Base-by-base conservation (phyloP, 2,888 invertebrate species). In the Scaptodrosophila latifasciaeformis region DNA sequence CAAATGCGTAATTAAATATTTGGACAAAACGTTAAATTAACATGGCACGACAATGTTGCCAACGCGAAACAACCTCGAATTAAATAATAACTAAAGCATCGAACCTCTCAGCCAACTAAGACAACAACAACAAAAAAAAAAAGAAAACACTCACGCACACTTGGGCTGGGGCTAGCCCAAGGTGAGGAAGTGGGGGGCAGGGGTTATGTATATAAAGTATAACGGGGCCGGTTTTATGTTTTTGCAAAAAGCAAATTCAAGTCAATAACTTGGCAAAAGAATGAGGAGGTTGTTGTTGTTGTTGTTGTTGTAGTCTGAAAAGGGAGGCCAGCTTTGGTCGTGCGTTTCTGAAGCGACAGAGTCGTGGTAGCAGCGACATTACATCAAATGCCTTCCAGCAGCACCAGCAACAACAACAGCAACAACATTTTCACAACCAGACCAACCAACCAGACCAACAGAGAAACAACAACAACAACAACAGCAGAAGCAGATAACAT, bases 11-110 rank as follows among this genome's bases (percentile, higher is more conserved):
- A 65, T 70, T 70, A 67, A 65, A 61, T 57, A 62, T 63, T 65
- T 65, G 56, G 67, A 67, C 65, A 65, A 70, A 70, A 70, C 62
- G 67, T 55, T 62, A 59, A 65, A 64, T 65, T 60, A 62, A 67
- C 63, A 65, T 55, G 53, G 59, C 67, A 67, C 69, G 69, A 67
- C 64, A 65, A 59, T 64, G 56, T 60, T 57, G 61, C 58, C 46
- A 50, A 65, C 60, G 56, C 35, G 37, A 39, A 53, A 53, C 34
- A 59, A 30, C 46, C 52, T 47, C 45, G 37, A 44, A 35, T 19
- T 31, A 31, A 31, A 31, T 31, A 31, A 31, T 31, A 31, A 31
- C 31, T 10, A n/a, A 31, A 10, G 2, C 12, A 10, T 12, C 12
- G 31, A 2, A 5, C 7, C 6, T 4, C n/a, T 3, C 31, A 4